These are phyloP conservation scores for Decapterus maruadsi DNA, from an alignment of 2,797 vertebrate genomes.

Conservation along the genomic window DNA sequence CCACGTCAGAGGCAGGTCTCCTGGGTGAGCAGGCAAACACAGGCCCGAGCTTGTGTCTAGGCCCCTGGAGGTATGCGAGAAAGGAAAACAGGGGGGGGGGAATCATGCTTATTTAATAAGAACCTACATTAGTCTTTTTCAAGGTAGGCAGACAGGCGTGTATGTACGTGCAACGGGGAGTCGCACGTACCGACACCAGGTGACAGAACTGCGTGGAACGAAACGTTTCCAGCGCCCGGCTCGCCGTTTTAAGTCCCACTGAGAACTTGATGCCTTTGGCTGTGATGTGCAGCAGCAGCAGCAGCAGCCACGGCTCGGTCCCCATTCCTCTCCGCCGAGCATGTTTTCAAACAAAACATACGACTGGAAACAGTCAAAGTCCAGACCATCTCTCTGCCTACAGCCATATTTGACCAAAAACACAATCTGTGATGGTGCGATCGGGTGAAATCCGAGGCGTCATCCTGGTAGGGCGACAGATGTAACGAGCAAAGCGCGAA, in stretches of 20 bases:
- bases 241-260: not conserved
- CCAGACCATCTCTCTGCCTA: constrained; percentile 19
- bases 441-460: constrained; percentile 29
- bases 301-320: not conserved
- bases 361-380: constrained; percentile 8
- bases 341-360: constrained; percentile 68
- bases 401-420: constrained; percentile 62
- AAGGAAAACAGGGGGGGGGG: constrained; percentile 63
- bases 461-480: constrained; percentile 22
- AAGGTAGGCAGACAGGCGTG: constrained; percentile 21
- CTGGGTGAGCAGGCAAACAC: constrained; percentile 76
- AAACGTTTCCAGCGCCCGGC: constrained; percentile 9
- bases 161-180: not conserved
- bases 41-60: constrained; percentile 77
- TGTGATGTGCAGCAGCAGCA: constrained; percentile 18
- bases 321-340: constrained; percentile 26
- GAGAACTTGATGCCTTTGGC: constrained; percentile 32
- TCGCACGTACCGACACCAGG: constrained; percentile 13
- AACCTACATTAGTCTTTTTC: constrained; percentile 60
- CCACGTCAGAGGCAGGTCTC: constrained; percentile 78
- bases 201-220: constrained; percentile 25
- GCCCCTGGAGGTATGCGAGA: constrained; percentile 78
- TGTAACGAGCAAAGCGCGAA: constrained; percentile 17
- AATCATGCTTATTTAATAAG: constrained; percentile 73
- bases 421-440: constrained; percentile 40